Conservation (phyloP, 2,797 vertebrate species). For the Myotis planiceps region DNA sequence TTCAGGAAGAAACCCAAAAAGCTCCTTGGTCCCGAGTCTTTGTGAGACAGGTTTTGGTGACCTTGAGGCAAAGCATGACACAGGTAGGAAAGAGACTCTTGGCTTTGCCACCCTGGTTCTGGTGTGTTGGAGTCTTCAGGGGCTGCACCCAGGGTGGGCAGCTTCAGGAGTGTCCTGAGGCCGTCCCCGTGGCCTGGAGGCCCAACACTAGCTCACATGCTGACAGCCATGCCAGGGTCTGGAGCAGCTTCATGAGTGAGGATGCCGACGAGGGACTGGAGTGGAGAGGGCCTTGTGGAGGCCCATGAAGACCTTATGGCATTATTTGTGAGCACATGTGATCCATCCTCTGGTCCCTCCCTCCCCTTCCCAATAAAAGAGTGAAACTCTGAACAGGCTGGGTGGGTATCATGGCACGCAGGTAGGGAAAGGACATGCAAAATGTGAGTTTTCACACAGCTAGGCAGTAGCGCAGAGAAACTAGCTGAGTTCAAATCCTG, state of each 20-base stretch:
- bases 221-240: not conserved
- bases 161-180: accelerated
- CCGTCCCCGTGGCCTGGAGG: not conserved
- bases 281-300: not conserved
- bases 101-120: not conserved
- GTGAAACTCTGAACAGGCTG: not conserved
- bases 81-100: not conserved
- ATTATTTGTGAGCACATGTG: not conserved
- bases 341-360: not conserved
- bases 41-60: not conserved
- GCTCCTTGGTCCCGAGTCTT: not conserved
- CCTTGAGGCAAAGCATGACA: not conserved
- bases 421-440: not conserved
- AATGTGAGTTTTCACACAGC: not conserved
- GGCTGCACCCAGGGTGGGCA: not conserved
- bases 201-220: not conserved
- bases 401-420: not conserved
- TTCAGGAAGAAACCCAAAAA: not conserved
- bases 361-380: not conserved
- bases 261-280: not conserved
- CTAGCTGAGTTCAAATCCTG: not conserved
- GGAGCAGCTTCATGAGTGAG: not conserved
- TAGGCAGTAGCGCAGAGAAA: not conserved
- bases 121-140: not conserved
- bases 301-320: not conserved